These are phyloP conservation scores for Apotomis capreana DNA, from an alignment of 2,888 invertebrate genomes.

Conservation along the genomic window DNA sequence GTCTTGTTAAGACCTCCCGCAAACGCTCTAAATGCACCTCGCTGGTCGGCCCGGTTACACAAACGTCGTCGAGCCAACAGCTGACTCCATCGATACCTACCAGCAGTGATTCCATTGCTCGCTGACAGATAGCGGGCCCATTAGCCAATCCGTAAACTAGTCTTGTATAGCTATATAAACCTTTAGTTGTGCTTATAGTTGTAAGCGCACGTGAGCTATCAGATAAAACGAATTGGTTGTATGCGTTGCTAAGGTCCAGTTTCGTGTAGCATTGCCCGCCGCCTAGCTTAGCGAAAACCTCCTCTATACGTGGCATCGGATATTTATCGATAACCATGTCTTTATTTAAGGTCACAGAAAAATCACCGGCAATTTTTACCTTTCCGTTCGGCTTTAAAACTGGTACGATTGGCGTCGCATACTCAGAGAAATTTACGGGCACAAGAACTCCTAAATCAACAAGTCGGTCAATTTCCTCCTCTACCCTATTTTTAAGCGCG, in stretches of 20 bases:
- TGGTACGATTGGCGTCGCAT: slow-evolving; percentile 42
- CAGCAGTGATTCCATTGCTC: slow-evolving; percentile 19
- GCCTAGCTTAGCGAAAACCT: slow-evolving; percentile 12
- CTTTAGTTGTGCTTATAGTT: slow-evolving; percentile 1
- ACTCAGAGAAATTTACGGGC: slow-evolving; percentile 42
- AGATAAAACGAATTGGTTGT: slow-evolving; percentile 16
- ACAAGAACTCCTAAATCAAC: slow-evolving; percentile 42
- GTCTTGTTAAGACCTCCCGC: slow-evolving; percentile 2
- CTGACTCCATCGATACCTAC: slow-evolving; percentile 20
- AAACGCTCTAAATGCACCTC: background rate
- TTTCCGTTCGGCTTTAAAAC: slow-evolving; percentile 42
- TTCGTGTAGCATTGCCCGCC: background rate
- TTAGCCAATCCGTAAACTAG: slow-evolving; percentile 9
- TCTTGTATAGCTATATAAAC: slow-evolving; percentile 4
- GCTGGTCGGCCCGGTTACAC: background rate
- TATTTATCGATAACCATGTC: slow-evolving; percentile 46
- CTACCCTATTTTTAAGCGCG: slow-evolving; percentile 45
- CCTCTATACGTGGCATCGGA: slow-evolving; percentile 19
- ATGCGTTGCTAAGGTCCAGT: slow-evolving; percentile 15
- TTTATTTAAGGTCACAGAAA: slow-evolving; percentile 48
- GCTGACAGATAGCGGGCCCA: slow-evolving; percentile 14
- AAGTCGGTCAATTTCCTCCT: slow-evolving; percentile 43
- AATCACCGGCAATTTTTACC: slow-evolving; percentile 46
- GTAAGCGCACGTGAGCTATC: background rate
- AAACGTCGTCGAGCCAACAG: slow-evolving; percentile 25